Percentiles rank a stretch among this genome's conserved stretches.
phyloP scores from a whole-genome alignment of 2,113 vertebrate species.

The Benitochromis conjunctus region DNA sequence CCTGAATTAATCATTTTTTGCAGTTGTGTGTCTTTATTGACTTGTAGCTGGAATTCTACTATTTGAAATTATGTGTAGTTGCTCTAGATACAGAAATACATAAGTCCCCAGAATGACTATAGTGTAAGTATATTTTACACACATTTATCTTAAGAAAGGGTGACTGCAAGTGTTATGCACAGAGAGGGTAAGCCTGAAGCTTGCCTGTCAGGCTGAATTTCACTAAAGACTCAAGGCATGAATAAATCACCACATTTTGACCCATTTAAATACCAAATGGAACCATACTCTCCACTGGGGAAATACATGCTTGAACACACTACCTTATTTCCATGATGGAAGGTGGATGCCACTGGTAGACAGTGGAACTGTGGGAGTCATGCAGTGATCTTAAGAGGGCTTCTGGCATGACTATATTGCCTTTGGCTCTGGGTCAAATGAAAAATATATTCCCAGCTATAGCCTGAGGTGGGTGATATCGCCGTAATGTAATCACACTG shows the following conservation, averaged over 20 bases:
- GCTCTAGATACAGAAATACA: background rate
- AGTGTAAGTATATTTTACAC: background rate
- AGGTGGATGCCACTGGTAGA: slow-evolving; percentile 10
- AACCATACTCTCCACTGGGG: slow-evolving; percentile 37
- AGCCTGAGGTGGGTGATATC: slow-evolving; percentile 2
- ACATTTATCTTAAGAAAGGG: background rate
- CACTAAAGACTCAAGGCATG: slow-evolving; percentile 63
- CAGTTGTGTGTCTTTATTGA: background rate
- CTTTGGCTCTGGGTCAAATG: slow-evolving; percentile 23
- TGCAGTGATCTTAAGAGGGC: background rate
- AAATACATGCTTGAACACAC: slow-evolving; percentile 44
- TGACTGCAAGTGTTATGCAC: background rate
- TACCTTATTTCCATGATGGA: slow-evolving; percentile 48
- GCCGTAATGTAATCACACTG: background rate
- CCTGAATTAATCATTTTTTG: background rate
- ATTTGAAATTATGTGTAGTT: background rate
- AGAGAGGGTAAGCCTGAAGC: slow-evolving; percentile 2
- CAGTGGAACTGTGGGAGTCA: background rate
- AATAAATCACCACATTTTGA: slow-evolving; percentile 74
- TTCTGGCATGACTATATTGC: background rate
- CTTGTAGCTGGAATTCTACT: background rate
- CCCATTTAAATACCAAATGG: slow-evolving; percentile 74
- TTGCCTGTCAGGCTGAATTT: slow-evolving; percentile 55
- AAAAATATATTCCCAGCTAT: background rate
- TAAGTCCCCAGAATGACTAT: background rate